Conservation (phyloP, 2,888 invertebrate genomes). For the Drosophila aldrichi region DNA sequence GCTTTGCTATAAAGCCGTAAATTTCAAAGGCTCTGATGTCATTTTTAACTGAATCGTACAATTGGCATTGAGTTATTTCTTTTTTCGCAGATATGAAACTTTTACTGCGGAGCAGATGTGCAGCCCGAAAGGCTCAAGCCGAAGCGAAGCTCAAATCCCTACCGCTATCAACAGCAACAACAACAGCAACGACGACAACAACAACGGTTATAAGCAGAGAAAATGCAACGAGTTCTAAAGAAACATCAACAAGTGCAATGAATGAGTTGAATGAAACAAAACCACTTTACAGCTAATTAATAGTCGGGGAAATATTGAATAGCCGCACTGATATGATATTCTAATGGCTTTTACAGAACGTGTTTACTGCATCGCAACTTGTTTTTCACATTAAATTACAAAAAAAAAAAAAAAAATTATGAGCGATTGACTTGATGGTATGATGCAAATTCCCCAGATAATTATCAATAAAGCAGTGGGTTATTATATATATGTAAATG, state of each 20-base stretch:
- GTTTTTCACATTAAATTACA: neutral
- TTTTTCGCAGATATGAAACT: slow-evolving; percentile 29
- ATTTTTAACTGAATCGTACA: neutral
- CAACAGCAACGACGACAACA: neutral
- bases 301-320: neutral
- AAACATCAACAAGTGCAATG: neutral
- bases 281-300: neutral
- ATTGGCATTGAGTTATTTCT: neutral
- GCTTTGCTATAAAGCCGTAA: slow-evolving; percentile 24
- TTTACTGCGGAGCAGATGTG: slow-evolving; percentile 18
- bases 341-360: slow-evolving; percentile 8
- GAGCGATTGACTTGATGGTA: neutral
- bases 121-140: slow-evolving; percentile 6
- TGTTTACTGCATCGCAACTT: slow-evolving; percentile 2
- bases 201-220: neutral
- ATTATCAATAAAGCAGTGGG: neutral
- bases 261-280: slow-evolving; percentile 4
- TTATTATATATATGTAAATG: neutral
- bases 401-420: slow-evolving; percentile 1
- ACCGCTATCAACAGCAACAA: neutral
- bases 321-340: neutral
- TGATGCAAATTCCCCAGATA: slow-evolving; percentile 6
- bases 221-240: neutral
- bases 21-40: neutral
- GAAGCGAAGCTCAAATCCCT: neutral